phyloP scores from a whole-genome alignment of 1,140 invertebrate species.

The Bombus impatiens region DNA sequence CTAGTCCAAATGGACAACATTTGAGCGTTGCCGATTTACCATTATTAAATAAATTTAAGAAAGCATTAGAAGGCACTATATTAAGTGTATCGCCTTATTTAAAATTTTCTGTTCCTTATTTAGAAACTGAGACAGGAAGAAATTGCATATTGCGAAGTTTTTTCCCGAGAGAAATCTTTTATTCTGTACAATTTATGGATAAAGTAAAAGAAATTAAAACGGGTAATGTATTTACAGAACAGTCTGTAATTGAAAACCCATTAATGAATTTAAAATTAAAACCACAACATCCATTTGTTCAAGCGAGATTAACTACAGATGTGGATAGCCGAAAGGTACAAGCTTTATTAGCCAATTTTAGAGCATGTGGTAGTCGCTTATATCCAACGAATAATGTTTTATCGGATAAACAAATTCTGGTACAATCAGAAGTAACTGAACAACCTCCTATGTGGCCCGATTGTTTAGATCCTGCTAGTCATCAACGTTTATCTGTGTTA shows the following conservation, averaged over 20 bases:
- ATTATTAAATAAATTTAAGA: constrained; percentile 87
- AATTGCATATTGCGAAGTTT: constrained; percentile 89
- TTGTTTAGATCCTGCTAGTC: constrained; percentile 92
- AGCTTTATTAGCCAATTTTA: constrained; percentile 90
- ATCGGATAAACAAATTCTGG: constrained; percentile 57
- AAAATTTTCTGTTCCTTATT: constrained; percentile 92
- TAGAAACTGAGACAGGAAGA: constrained; percentile 92
- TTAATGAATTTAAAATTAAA: constrained; percentile 69
- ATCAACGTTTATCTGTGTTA: constrained; percentile 94
- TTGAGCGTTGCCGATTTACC: constrained; percentile 85
- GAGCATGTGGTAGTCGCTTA: constrained; percentile 91
- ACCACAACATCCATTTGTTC: constrained; percentile 88
- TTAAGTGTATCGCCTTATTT: constrained; percentile 94
- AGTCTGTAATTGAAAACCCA: constrained; percentile 44
- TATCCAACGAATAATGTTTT: constrained; percentile 76
- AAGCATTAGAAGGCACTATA: constrained; percentile 88
- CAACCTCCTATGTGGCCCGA: constrained; percentile 83
- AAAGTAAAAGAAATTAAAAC: constrained; percentile 72
- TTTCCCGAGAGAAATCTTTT: constrained; percentile 92
- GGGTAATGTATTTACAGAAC: constrained; percentile 54
- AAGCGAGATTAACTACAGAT: constrained; percentile 86
- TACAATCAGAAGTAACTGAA: constrained; percentile 68
- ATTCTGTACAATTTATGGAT: constrained; percentile 84
- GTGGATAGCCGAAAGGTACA: constrained; percentile 86
- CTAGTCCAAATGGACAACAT: constrained; percentile 72